Conservation (phyloP, 37 sponge, comb jelly and placozoan genomes). For the Amphimedon queenslandica region DNA sequence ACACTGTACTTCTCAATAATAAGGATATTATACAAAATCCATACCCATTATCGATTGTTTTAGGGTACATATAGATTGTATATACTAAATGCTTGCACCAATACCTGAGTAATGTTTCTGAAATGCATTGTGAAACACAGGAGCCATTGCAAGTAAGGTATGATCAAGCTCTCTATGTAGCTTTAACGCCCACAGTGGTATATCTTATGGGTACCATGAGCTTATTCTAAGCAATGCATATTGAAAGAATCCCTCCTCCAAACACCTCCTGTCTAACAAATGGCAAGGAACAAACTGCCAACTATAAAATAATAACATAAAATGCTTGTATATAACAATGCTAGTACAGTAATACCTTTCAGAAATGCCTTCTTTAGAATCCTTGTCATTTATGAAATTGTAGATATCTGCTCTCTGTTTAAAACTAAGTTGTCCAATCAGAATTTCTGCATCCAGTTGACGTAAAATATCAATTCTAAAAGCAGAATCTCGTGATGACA, state of each 20-base stretch:
- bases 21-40: no score
- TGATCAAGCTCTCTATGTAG: background rate
- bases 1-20: no score
- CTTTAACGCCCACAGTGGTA: background rate
- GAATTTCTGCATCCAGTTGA: constrained; percentile 16
- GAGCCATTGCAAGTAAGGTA: background rate
- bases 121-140: constrained; percentile 8
- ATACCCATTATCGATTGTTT: no score
- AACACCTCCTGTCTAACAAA: constrained; percentile 15
- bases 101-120: constrained; percentile 11
- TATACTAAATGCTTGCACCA: no score
- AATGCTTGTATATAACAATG: no score
- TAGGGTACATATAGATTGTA: no score
- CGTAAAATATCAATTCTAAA: constrained; percentile 17
- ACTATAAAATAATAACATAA: background rate
- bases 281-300: background rate
- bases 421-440: constrained; percentile 44
- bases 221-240: constrained; percentile 19
- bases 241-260: constrained; percentile 29
- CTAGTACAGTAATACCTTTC: background rate
- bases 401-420: constrained; percentile 40
- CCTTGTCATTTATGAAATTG: constrained; percentile 31
- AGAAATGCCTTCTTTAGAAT: no score
- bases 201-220: constrained; percentile 3
- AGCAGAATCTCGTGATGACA: constrained; percentile 15